phyloP scores from a whole-genome alignment of 2,888 invertebrate genomes.

The Aspidiotus destructor region DNA sequence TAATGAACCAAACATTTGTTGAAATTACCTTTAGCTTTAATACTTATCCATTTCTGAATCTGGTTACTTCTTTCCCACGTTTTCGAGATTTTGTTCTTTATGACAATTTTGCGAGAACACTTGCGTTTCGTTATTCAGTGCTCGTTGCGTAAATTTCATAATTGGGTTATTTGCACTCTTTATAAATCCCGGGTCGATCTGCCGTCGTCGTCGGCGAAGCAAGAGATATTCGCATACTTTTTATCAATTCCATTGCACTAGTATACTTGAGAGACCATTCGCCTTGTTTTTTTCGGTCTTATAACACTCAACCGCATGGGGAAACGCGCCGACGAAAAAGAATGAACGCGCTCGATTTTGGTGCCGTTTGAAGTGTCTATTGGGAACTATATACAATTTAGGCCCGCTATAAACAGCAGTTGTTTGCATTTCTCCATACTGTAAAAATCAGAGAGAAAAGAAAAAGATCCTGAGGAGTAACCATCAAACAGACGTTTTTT shows the following conservation, averaged over 20 bases:
- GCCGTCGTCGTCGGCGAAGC: too few relatives aligned
- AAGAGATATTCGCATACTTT: background rate
- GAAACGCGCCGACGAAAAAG: background rate
- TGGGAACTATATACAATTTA: slow-evolving; percentile 33
- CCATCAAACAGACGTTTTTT: slow-evolving; percentile 5
- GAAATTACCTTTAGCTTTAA: too few relatives aligned
- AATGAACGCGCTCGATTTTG: slow-evolving; percentile 17
- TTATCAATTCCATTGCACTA: background rate
- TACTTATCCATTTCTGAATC: too few relatives aligned
- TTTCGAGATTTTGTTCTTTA: too few relatives aligned
- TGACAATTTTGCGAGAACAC: too few relatives aligned
- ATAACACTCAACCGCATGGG: background rate
- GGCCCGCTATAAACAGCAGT: slow-evolving; percentile 27
- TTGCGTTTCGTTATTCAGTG: too few relatives aligned
- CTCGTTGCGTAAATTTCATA: too few relatives aligned
- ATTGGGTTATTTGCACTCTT: too few relatives aligned
- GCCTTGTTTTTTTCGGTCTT: background rate
- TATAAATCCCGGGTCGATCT: too few relatives aligned
- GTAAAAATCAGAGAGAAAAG: too few relatives aligned
- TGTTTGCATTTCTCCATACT: slow-evolving; percentile 10
- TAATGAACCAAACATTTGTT: too few relatives aligned
- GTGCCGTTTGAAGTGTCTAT: slow-evolving; percentile 23
- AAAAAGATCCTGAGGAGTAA: slow-evolving; percentile 24
- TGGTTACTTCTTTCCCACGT: too few relatives aligned
- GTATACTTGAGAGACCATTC: slow-evolving; percentile 3